phyloP scores from a whole-genome alignment of 2,888 invertebrate species.

The Phorcus lineatus region DNA sequence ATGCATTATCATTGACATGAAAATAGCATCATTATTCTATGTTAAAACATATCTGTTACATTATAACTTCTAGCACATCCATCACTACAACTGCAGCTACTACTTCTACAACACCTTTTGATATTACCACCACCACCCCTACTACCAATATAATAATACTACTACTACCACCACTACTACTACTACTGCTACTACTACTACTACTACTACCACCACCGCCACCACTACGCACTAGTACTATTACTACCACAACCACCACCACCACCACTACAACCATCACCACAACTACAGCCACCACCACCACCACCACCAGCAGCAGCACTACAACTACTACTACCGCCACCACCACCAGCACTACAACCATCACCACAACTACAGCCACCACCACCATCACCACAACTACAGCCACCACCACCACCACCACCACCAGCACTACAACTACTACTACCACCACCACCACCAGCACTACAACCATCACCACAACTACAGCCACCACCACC shows the following conservation, averaged over 20 bases:
- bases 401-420: background rate
- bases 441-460: slow-evolving; percentile 17
- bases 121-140: background rate
- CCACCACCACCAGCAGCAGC: background rate
- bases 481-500: background rate
- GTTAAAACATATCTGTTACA: too few relatives aligned
- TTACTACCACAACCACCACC: slow-evolving; percentile 13
- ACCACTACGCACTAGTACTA: background rate
- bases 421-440: background rate
- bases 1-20: too few relatives aligned
- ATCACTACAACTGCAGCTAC: too few relatives aligned
- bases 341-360: background rate
- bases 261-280: background rate
- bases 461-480: background rate
- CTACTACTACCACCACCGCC: slow-evolving; percentile 7
- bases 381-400: background rate
- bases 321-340: background rate
- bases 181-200: background rate
- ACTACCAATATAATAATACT: too few relatives aligned
- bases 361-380: background rate
- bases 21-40: too few relatives aligned
- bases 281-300: background rate
- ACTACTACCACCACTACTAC: background rate
- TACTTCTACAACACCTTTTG: too few relatives aligned
- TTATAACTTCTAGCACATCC: too few relatives aligned